A percentile compares a stretch with the other conserved stretches of the same genome.
These are phyloP conservation scores for Scarus forsteni DNA, from an alignment of 2,797 vertebrate species.

Conservation along the genomic window DNA sequence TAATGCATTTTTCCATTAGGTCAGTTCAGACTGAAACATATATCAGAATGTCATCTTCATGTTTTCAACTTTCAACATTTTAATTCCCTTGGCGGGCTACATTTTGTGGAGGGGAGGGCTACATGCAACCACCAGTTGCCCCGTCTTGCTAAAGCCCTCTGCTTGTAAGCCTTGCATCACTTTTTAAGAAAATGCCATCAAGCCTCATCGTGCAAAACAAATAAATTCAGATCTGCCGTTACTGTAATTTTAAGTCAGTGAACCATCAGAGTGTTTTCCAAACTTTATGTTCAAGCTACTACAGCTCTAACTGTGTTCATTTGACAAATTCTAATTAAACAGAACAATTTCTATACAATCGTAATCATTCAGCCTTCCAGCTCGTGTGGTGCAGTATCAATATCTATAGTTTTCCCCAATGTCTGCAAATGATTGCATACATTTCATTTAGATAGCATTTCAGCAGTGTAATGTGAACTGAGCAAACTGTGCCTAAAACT, in stretches of 20 bases:
- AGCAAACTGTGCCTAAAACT: slow-evolving; percentile 54
- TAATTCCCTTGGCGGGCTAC: too few species aligned
- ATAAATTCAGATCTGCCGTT: background rate
- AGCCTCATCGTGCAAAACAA: background rate
- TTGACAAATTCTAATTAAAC: background rate
- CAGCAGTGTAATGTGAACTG: slow-evolving; percentile 45
- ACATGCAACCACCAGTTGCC: too few species aligned
- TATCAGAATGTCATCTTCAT: too few species aligned
- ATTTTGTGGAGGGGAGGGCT: too few species aligned
- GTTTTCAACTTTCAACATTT: too few species aligned
- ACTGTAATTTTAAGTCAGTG: background rate
- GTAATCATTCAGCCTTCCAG: background rate
- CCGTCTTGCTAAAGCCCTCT: background rate
- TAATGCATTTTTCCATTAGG: too few species aligned
- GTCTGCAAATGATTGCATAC: slow-evolving; percentile 7
- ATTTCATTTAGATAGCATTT: slow-evolving; percentile 37
- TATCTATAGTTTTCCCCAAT: slow-evolving; percentile 12
- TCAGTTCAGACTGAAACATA: too few species aligned
- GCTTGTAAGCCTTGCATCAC: background rate
- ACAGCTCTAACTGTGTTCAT: too few species aligned
- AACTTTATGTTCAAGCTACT: background rate
- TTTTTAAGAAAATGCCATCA: background rate
- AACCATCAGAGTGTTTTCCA: background rate
- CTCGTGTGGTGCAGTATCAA: background rate
- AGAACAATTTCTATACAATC: too few species aligned